A percentile compares a stretch with the other conserved stretches of the same genome.
These are phyloP conservation scores for Rhagonycha fulva DNA, from an alignment of 2,888 invertebrate species.

Conservation along the genomic window DNA sequence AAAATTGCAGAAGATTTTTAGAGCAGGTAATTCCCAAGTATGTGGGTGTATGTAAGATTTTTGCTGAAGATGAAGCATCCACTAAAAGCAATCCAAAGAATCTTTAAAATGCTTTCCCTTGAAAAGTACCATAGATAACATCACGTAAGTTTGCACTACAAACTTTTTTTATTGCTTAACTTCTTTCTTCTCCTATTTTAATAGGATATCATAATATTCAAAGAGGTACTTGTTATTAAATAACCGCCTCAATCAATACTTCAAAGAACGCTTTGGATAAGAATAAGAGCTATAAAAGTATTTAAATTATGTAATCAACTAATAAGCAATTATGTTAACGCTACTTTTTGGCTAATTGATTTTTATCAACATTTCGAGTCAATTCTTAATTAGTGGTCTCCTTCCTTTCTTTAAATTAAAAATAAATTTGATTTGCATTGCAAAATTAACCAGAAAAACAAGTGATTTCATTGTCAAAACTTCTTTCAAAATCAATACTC, in stretches of 20 bases:
- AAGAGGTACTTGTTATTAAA: slow-evolving; percentile 19
- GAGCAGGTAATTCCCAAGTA: too few species aligned
- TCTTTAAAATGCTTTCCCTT: too few species aligned
- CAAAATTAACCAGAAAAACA: not conserved
- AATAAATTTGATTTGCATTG: not conserved
- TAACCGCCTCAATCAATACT: not conserved
- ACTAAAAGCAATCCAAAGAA: too few species aligned
- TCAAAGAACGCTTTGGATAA: not conserved
- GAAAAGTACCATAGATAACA: too few species aligned
- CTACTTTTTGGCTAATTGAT: not conserved
- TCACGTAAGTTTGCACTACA: not conserved
- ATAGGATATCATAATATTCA: slow-evolving; percentile 22
- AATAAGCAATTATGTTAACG: not conserved
- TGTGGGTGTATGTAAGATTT: too few species aligned
- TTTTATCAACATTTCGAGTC: not conserved
- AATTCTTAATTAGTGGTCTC: not conserved
- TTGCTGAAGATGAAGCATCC: too few species aligned
- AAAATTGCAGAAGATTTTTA: too few species aligned
- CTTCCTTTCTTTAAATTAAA: not conserved
- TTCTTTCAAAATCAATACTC: slow-evolving; percentile 11
- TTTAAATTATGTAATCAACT: not conserved
- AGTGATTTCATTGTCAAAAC: slow-evolving; percentile 14
- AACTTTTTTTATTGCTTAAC: slow-evolving; percentile 33
- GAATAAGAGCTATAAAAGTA: not conserved
- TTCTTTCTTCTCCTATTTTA: slow-evolving; percentile 33